Conservation (phyloP, 1,140 invertebrate genomes). For the Dinoponera quadriceps region DNA sequence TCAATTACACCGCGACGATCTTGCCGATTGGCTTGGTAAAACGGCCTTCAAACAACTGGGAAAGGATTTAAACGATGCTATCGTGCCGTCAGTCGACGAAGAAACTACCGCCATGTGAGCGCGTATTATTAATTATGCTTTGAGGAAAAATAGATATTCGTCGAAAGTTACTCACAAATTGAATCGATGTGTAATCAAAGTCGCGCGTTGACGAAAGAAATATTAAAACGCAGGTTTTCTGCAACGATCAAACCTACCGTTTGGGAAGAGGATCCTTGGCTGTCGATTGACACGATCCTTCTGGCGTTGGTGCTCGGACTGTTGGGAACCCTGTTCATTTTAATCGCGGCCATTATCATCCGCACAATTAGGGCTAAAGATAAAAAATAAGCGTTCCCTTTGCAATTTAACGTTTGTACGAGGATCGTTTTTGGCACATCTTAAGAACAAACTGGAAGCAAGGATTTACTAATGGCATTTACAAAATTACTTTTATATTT, state of each 20-base stretch:
- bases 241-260: slow-evolving; percentile 69
- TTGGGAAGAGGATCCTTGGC: slow-evolving; percentile 73
- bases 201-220: slow-evolving; percentile 14
- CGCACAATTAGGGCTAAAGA: neutral
- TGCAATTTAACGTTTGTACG: neutral
- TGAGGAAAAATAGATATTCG: neutral
- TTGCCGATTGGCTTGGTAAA: slow-evolving; percentile 88
- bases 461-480: too few species aligned
- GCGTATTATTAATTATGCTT: too few species aligned
- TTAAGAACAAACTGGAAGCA: too few species aligned
- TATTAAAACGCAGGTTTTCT: slow-evolving; percentile 68
- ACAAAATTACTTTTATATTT: slow-evolving; percentile 13
- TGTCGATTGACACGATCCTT: slow-evolving; percentile 72
- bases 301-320: slow-evolving; percentile 70
- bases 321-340: slow-evolving; percentile 57
- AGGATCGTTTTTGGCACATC: neutral
- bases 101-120: slow-evolving; percentile 69
- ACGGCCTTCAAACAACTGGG: slow-evolving; percentile 87
- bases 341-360: slow-evolving; percentile 58
- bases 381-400: slow-evolving; percentile 27
- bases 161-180: neutral
- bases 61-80: slow-evolving; percentile 85
- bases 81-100: slow-evolving; percentile 72
- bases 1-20: slow-evolving; percentile 86
- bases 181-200: too few species aligned